Evolutionary conservation across 2,888 invertebrate genomes (phyloP), one percentile per base, ranked within the genome.

Genomic region (Sphaerolaimus hirsutus): DNA sequence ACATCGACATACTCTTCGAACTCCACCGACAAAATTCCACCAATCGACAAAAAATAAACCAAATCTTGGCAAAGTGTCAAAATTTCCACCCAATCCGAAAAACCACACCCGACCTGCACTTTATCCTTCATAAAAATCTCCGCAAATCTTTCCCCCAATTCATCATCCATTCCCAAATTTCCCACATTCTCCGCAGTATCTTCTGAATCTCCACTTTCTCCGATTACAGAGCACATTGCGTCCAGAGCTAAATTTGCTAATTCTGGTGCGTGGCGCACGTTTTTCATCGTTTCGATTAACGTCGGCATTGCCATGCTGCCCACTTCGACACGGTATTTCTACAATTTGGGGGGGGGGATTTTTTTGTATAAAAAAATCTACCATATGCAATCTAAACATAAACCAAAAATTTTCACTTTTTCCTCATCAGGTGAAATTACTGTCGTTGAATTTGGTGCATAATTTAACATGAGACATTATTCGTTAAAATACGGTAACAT

Each of bases 271-370:
- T 77, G 76, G 62, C 60, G 72, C 66, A 97, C 93, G 49, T 77
- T 74, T 64, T 86, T 79, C 55, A 97, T 66, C 2, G 89, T 79
- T 69, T 66, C 63, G 40, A 69, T 56, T 73, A 68, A 74, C 68
- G 46, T 80, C 64, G 50, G 81, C 79, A 65, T 80, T 70, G 79
- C 91, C 76, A 61, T 82, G 0, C 87, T 86, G 3, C 93, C 97
- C 32, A 99, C 93, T 67, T 93, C 89, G 25, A 97, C 75, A 2
- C 93, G 75, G 64, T 82, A 87, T 59, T 84, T 87, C 62, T 80
- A 74, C 5, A n/a, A n/a, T n/a, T n/a, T n/a, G n/a, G n/a, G n/a
- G n/a, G n/a, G n/a, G n/a, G n/a, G n/a, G n/a, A n/a, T n/a, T n/a
- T n/a, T n/a, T n/a, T n/a, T n/a, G n/a, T n/a, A n/a, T n/a, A n/a